These are phyloP conservation scores for Pedionomus torquatus DNA, from an alignment of 2,113 vertebrate species.

Conservation along the genomic window DNA sequence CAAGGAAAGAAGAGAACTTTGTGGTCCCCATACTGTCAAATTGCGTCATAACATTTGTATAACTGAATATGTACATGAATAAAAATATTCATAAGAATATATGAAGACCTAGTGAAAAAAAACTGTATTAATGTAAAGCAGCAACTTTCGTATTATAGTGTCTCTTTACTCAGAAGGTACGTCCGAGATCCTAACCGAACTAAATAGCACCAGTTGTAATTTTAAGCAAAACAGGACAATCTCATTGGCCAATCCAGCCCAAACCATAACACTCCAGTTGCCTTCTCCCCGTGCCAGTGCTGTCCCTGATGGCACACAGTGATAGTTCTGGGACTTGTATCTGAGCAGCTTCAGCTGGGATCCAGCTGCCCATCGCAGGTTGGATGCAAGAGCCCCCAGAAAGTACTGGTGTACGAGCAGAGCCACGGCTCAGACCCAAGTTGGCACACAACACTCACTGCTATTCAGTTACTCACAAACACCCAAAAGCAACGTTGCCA, in stretches of 20 bases:
- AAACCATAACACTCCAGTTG: neutral
- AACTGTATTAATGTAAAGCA: neutral
- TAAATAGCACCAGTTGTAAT: neutral
- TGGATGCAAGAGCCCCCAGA: neutral
- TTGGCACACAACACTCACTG: neutral
- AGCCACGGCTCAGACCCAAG: neutral
- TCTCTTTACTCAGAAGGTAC: neutral
- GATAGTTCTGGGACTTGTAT: neutral
- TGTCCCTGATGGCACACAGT: neutral
- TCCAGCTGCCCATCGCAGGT: accelerated
- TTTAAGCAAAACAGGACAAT: neutral
- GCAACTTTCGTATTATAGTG: neutral
- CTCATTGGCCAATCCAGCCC: neutral
- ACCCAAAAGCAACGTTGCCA: neutral
- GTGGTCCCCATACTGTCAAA: neutral
- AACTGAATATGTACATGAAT: neutral
- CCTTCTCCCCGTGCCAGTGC: neutral
- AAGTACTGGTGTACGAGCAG: neutral
- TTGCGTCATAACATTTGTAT: neutral
- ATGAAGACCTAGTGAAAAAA: neutral
- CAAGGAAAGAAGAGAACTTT: neutral
- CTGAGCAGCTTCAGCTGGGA: neutral
- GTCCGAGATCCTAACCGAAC: neutral
- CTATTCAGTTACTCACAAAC: neutral
- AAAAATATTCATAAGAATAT: neutral